Evolutionary conservation across 92 coral and sea anemone species (phyloP), one percentile per base, ranked within the genome.

Genomic region (Montipora capitata): DNA sequence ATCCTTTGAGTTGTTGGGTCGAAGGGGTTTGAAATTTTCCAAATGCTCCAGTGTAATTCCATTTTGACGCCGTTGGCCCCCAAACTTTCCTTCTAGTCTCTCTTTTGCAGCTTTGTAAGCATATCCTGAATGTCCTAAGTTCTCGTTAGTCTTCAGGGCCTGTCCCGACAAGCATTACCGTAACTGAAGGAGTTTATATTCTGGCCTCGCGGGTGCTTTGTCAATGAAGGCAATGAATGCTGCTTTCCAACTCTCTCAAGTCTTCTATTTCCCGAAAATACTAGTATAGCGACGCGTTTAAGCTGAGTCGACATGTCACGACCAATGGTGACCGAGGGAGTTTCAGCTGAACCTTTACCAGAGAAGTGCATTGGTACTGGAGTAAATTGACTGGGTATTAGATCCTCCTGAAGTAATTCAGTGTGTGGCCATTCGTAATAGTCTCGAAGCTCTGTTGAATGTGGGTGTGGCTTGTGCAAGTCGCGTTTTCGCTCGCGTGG

Each of bases 211-310:
- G 35, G 35, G 35, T 27, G 35, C 35, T 27, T 27, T 27, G 35
- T 27, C 35, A 27, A 27, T 90, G 61, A 7, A 51, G 56, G 57
- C 57, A 51, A 51, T 7, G 11, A 7, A 51, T 51, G 57, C 57
- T 51, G 92, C 89, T 79, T 78, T 91, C 94, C 89, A 87, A 76
- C 83, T 91, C 64, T 91, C 89, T 49, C 87, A 91, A 4, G 83
- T 75, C 17, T 76, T 54, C 63, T 91, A 63, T 81, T 80, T 7
- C 89, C 92, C 38, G 84, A 81, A 66, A 91, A 91, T 66, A 82
- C 80, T 62, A 89, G 94, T 40, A 91, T 91, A 10, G 91, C 79
- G 49, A 91, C 94, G 39, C 85, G 91, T 69, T 86, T 91, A 14
- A 91, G 39, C 35, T 27, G 94, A 27, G 78, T 87, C 92, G 88